Base-by-base conservation (phyloP, 2,797 vertebrate genomes). In the Rachycentron canadum region DNA sequence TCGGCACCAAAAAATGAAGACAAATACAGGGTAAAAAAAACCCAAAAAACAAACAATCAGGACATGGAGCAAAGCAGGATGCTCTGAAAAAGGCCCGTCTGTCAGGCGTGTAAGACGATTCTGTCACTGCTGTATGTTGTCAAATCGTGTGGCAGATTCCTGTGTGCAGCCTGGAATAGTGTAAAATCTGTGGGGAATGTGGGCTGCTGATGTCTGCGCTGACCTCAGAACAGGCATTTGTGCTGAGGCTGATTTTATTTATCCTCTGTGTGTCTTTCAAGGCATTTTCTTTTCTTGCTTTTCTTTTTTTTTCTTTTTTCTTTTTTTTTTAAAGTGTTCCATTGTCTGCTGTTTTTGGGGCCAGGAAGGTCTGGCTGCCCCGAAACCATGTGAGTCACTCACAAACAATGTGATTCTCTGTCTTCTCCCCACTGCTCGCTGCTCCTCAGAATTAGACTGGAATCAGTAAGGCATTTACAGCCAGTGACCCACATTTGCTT, bases 371-470 rank as follows among this genome's bases (percentile, higher is more conserved):
- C 81, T 78, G 53, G 30, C 69, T 84, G 84, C 83, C 77, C 77
- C 63, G 69, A 75, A 86, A 88, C 82, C 87, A 84, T 87, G 78
- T 90, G 87, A 92, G 88, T 87, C 90, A 85, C 62, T 67, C 41
- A 30, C 61, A 40, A 73, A 93, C 89, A 93, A 93, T 86, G 84
- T 32, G 9, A 71, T 85, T 81, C 89, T 91, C 78, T 93, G 91
- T 93, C 65, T 81, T 72, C 50, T 56, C 50, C 55, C n/a, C 56
- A 45, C 56, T 7, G 16, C 83, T 74, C 12, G 14, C 53, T 65
- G 28, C 59, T 76, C 69, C 62, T 82, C 59, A 78, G 64, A 75
- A 84, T 85, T 12, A 73, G 56, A 12, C 73, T 77, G 28, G 78
- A 88, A 84, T 90, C 80, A 86, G 78, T 53, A 69, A 73, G 47